Conservation (phyloP, 1,140 invertebrate genomes). For the Cryptotermes secundus region DNA sequence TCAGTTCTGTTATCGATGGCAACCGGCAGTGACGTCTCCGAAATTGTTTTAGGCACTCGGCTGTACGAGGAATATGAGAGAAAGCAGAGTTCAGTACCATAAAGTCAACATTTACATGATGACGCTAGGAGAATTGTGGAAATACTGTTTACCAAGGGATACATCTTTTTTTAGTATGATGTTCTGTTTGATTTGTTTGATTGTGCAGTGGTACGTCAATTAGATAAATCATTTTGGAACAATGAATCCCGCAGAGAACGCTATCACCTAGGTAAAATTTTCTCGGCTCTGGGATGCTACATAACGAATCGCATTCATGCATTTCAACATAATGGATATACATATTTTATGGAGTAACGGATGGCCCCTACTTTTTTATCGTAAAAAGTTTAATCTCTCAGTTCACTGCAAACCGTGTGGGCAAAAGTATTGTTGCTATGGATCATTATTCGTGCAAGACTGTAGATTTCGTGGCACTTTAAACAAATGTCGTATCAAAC, state of each 20-base stretch:
- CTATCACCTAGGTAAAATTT: background rate
- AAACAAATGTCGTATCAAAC: too few relatives aligned
- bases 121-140: background rate
- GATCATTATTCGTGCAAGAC: too few relatives aligned
- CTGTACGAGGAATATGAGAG: background rate
- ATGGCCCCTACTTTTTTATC: too few relatives aligned
- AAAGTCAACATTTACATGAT: background rate
- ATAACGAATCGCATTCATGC: too few relatives aligned
- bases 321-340: too few relatives aligned
- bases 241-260: background rate
- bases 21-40: background rate
- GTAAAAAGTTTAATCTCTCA: too few relatives aligned
- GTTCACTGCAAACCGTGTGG: too few relatives aligned
- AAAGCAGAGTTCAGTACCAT: background rate
- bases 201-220: background rate
- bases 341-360: too few relatives aligned
- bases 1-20: background rate
- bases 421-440: too few relatives aligned
- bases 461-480: too few relatives aligned
- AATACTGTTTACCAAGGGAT: background rate
- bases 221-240: background rate
- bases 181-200: background rate
- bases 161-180: background rate
- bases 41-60: background rate
- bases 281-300: background rate